phyloP scores from a whole-genome alignment of 2,888 invertebrate species.

The Melinaea marsaeus region DNA sequence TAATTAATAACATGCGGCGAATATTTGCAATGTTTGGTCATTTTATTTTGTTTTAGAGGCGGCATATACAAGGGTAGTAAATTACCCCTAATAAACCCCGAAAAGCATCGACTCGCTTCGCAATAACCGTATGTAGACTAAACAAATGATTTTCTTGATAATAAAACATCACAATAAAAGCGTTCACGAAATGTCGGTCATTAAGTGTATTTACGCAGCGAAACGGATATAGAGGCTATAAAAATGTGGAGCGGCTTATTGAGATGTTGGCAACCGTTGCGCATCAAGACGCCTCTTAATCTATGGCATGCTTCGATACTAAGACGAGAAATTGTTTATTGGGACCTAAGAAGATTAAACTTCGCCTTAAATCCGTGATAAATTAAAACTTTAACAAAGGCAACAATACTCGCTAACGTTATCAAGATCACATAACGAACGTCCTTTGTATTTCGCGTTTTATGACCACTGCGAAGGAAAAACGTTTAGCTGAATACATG shows the following conservation, averaged over 20 bases:
- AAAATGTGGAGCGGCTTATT: conserved; percentile 73
- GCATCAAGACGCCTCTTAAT: conserved; percentile 55
- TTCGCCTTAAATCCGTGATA: conserved; percentile 41
- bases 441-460: conserved; percentile 59
- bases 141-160: conserved; percentile 75
- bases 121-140: conserved; percentile 75
- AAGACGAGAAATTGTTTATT: conserved; percentile 36
- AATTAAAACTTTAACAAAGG: conserved; percentile 57
- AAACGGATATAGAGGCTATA: conserved; percentile 74
- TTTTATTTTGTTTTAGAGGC: conserved; percentile 55
- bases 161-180: conserved; percentile 77
- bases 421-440: conserved; percentile 61
- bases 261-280: conserved; percentile 69
- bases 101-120: conserved; percentile 64
- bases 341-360: conserved; percentile 49
- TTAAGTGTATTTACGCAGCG: conserved; percentile 76
- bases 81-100: conserved; percentile 72
- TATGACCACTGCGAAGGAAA: conserved; percentile 55
- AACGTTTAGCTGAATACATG: conserved; percentile 61
- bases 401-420: conserved; percentile 51
- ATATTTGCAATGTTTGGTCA: conserved; percentile 48
- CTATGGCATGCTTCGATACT: conserved; percentile 30
- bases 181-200: conserved; percentile 75
- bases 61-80: conserved; percentile 65
- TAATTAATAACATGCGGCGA: conserved; percentile 64